Evolutionary conservation across 1,140 invertebrate species (phyloP), one percentile per base, ranked within the genome.

Genomic region (Dinoponera quadriceps): DNA sequence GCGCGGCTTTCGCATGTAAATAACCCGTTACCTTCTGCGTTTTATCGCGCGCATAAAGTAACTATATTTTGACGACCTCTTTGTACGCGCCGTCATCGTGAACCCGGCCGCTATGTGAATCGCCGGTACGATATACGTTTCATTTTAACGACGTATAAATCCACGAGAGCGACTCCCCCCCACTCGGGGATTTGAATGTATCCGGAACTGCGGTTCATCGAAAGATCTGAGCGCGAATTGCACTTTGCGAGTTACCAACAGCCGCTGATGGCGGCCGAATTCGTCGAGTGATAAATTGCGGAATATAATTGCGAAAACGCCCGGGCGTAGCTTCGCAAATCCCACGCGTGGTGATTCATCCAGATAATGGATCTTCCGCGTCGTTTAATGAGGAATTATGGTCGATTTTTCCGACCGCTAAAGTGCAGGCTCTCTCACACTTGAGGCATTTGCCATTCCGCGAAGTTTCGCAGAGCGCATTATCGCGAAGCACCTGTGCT

Each of bases 11-110:
- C 51, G 18, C 9, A 54, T 22, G 38, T 2, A 71, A 44, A 80
- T 27, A 20, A 13, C 7, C 38, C 38, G 22, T n/a, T 7, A 0
- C 18, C 22, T 22, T n/a, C 14, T n/a, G 9, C 25, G 20, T 57
- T 20, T 9, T 20, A 51, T 44, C n/a, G 9, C 69, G 44, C 3
- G 18, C 25, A 7, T n/a, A n/a, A 54, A 66, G n/a, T 77, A 29
- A 66, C 20, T 66, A 27, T 77, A 77, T 51, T 33, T n/a, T 33
- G 44, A 63, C 38, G 13, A 29, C 14, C 57, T 60, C 27, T 65
- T 75, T 63, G 20, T 11, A 48, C n/a, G 16, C 38, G 33, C 27
- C 3, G 0, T 11, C 25, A 18, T 16, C 9, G 63, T 75, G n/a
- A 63, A 75, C 27, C 25, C n/a, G 7, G 27, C 9, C 27, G 9